These are phyloP conservation scores for Porites lobata DNA, from an alignment of 92 coral and sea anemone species.

Conservation along the genomic window DNA sequence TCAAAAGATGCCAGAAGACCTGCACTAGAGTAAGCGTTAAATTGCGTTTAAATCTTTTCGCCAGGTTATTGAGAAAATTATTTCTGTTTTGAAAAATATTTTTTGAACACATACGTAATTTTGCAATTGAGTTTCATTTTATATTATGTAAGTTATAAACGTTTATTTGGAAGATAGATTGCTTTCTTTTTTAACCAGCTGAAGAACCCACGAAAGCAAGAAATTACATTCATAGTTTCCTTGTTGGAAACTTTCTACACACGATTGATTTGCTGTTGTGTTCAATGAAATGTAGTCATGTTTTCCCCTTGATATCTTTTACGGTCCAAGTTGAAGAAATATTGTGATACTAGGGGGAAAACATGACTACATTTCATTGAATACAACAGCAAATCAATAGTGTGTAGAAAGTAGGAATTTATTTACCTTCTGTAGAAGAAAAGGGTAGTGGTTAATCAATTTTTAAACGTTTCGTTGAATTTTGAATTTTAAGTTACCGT, in stretches of 20 bases:
- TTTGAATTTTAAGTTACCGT: background rate
- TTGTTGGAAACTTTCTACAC: slow-evolving; percentile 8
- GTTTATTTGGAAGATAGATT: background rate
- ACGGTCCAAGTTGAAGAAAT: background rate
- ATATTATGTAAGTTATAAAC: background rate
- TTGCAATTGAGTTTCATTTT: background rate
- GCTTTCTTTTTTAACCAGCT: background rate
- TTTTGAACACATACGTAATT: background rate
- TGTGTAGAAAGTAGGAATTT: slow-evolving; percentile 9
- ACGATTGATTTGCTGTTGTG: background rate
- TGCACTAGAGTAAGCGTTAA: background rate
- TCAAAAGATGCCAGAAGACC: too few species aligned
- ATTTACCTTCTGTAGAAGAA: background rate
- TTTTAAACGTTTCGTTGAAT: background rate
- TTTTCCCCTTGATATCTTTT: background rate
- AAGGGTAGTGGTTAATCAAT: too few species aligned
- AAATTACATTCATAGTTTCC: background rate
- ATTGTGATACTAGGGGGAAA: background rate
- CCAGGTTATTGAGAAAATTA: background rate
- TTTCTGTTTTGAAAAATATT: background rate
- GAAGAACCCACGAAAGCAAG: background rate
- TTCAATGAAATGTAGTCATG: background rate
- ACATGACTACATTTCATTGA: background rate
- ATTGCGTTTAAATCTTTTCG: background rate
- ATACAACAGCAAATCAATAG: background rate